A percentile compares a stretch with the other conserved stretches of the same genome.
phyloP scores from a whole-genome alignment of 2,113 vertebrate species.

The Forbesichthys agassizii region DNA sequence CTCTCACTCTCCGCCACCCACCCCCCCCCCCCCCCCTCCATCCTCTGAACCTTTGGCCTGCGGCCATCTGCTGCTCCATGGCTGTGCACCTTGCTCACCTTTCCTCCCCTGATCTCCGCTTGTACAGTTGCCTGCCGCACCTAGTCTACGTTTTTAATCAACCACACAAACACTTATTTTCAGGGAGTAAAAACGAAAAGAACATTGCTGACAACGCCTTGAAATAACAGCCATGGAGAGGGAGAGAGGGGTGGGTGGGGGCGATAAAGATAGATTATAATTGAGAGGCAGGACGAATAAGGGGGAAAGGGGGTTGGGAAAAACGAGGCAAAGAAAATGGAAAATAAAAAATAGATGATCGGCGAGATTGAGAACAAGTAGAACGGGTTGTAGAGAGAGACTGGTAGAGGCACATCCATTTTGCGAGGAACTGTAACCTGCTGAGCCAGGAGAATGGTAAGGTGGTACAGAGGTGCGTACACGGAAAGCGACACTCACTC shows the following conservation, averaged over 20 bases:
- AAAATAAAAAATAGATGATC: too few relatives aligned
- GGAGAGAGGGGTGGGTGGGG: background rate
- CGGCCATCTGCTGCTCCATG: conserved; percentile 26
- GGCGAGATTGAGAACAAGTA: background rate
- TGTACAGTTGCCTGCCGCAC: conserved; percentile 17
- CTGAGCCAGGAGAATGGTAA: too few relatives aligned
- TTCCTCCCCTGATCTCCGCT: conserved; percentile 21
- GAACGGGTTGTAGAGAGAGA: background rate
- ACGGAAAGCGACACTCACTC: background rate
- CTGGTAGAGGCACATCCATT: background rate
- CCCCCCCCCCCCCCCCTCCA: conserved; percentile 1
- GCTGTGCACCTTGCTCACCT: conserved; percentile 39
- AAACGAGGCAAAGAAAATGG: background rate
- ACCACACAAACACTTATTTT: conserved; percentile 4
- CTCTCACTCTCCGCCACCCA: conserved; percentile 9
- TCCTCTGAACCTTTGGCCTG: conserved; percentile 33
- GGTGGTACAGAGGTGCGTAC: too few relatives aligned
- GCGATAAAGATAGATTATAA: background rate
- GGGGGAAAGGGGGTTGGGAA: background rate
- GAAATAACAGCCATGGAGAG: background rate
- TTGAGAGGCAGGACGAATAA: background rate
- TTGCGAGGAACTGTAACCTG: too few relatives aligned
- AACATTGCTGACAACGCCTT: conserved; percentile 29
- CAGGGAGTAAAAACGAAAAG: conserved; percentile 24
- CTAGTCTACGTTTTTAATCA: conserved; percentile 27